Base-by-base conservation (phyloP, 2,797 vertebrate species). In the Tangara arthus region DNA sequence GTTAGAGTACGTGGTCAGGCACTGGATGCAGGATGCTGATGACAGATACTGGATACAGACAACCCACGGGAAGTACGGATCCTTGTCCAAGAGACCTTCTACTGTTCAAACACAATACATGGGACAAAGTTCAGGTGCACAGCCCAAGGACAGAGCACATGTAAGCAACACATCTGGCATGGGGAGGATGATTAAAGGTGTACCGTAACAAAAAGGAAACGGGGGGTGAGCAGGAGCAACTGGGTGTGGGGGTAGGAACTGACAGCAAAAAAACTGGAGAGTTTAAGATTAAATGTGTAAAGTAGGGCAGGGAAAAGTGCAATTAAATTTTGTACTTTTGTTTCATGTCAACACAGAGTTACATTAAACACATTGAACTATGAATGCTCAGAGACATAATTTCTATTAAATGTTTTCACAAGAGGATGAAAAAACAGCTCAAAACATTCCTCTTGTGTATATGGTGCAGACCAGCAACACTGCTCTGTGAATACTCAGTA, bases 381-480 rank as follows among this genome's bases (percentile, higher is more conserved):
- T 27, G 39, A 75, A 52, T 34, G 52, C 71, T 90, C 78, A 23
- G 66, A 89, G 63, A 75, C 64, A 78, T 79, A 14, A 86, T 78
- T 60, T 83, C 82, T 91, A 85, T 90, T 82, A 80, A 32, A 75
- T 82, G 81, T 85, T 96, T 92, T 95, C 85, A 89, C 41, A 77
- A 82, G 53, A 82, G 47, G 56, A 76, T 91, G 84, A 90, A 84
- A 92, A 97, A 63, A 90, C 56, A 95, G 75, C 68, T 94, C 92
- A 93, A 64, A 92, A 89, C 65, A 63, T 27, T 83, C 49, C 37
- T 79, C 55, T 77, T 1, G 1, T 46, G 26, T 49, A 22, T 37
- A 26, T 15, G 30, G 41, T 70, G 56, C 47, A 66, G 52, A 19
- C 34, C 80, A 87, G 63, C 44, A 83, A 65, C 15, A 12, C 15